Conservation (phyloP, 2,113 vertebrate species). For the Astur gentilis region DNA sequence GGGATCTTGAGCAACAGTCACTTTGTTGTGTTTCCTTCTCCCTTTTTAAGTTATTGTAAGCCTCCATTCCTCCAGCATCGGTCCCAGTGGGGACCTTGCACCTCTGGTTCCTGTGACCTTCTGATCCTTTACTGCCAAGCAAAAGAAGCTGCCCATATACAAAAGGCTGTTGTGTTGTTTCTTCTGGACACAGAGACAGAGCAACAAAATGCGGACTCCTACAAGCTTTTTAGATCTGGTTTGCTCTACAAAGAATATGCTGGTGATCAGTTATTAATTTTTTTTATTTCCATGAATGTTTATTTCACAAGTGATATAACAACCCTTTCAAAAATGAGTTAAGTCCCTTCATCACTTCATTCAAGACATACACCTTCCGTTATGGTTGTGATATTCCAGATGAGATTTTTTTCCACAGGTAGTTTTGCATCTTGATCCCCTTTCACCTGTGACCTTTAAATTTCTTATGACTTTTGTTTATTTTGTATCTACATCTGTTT, state of each 20-base stretch:
- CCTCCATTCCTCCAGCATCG: not conserved
- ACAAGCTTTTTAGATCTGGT: not conserved
- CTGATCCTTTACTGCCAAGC: not conserved
- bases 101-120: not conserved
- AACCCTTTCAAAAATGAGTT: not conserved
- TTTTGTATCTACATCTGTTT: not conserved
- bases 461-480: not conserved
- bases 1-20: not conserved
- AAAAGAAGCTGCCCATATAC: not conserved
- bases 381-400: not conserved
- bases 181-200: not conserved
- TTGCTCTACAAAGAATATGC: not conserved
- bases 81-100: not conserved
- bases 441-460: conserved; percentile 1
- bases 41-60: not conserved
- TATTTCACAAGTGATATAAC: not conserved
- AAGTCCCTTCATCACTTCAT: not conserved
- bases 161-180: not conserved
- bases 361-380: conserved; percentile 8
- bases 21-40: not conserved
- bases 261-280: not conserved
- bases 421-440: conserved; percentile 28
- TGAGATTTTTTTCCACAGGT: not conserved
- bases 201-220: not conserved
- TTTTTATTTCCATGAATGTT: not conserved